Conservation (phyloP, 2,113 vertebrate genomes). For the Dipodomys stephensi region DNA sequence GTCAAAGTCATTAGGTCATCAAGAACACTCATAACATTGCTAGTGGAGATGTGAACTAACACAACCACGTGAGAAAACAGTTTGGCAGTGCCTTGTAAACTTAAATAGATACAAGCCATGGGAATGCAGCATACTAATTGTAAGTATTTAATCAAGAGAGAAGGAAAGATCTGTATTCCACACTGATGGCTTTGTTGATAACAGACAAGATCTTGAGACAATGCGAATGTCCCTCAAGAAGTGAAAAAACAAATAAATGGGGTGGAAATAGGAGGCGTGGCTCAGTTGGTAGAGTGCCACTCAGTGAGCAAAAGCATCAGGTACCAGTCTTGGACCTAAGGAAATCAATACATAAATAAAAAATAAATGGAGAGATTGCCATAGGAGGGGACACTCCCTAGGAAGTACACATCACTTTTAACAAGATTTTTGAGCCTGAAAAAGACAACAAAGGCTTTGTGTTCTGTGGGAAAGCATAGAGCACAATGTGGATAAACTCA, state of each 20-base stretch:
- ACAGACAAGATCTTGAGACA: neutral
- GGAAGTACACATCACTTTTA: neutral
- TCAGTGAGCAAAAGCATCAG: too few species aligned
- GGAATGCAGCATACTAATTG: neutral
- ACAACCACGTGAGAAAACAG: neutral
- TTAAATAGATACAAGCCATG: neutral
- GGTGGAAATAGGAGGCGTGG: too few species aligned
- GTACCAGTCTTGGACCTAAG: neutral
- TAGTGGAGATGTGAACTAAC: neutral
- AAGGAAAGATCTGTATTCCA: neutral
- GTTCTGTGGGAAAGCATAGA: neutral
- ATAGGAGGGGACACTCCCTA: neutral
- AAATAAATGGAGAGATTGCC: neutral
- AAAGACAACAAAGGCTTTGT: neutral
- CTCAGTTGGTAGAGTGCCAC: too few species aligned
- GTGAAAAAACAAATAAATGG: neutral
- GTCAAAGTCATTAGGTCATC: neutral
- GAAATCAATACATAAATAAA: too few species aligned
- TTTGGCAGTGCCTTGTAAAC: neutral
- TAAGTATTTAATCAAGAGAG: constrained; percentile 6
- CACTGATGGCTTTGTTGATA: neutral
- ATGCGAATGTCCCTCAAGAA: neutral
- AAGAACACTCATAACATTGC: too few species aligned
- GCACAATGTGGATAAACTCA: neutral
- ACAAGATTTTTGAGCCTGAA: neutral